Conservation (phyloP, 2,797 vertebrate genomes). For the Rachycentron canadum region DNA sequence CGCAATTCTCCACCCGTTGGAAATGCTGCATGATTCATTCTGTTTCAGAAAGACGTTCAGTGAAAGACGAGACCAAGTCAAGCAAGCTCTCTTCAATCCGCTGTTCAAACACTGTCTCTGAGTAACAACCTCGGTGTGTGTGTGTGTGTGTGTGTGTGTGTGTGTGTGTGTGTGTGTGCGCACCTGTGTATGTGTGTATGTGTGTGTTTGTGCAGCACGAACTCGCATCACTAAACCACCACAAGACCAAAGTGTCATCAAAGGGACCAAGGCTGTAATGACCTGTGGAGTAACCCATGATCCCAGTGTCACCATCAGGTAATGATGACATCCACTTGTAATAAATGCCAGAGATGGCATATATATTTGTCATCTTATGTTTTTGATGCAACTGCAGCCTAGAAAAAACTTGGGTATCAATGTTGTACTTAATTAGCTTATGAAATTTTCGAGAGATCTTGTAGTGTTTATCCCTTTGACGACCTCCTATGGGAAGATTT, state of each 20-base stretch:
- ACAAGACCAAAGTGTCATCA: constrained; percentile 97
- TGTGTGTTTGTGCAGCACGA: constrained; percentile 86
- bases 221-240: constrained; percentile 94
- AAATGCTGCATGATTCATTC: constrained; percentile 44
- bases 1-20: constrained; percentile 31
- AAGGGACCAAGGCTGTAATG: constrained; percentile 96
- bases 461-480: constrained; percentile 66
- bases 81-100: constrained; percentile 38
- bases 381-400: constrained; percentile 16
- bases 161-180: too few species aligned
- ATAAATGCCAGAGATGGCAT: not conserved
- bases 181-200: constrained; percentile 44
- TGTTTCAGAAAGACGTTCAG: constrained; percentile 38
- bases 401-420: constrained; percentile 38
- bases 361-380: not conserved
- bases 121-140: constrained; percentile 33
- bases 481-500: constrained; percentile 71
- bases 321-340: constrained; percentile 20
- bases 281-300: constrained; percentile 95
- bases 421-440: constrained; percentile 67
- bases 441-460: constrained; percentile 66
- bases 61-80: constrained; percentile 54
- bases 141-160: too few species aligned
- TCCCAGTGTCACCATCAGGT: constrained; percentile 93
- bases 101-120: constrained; percentile 48